Evolutionary conservation across 2,888 invertebrate species (phyloP), one percentile per base, ranked within the genome.

Genomic region (Chironomus riparius): DNA sequence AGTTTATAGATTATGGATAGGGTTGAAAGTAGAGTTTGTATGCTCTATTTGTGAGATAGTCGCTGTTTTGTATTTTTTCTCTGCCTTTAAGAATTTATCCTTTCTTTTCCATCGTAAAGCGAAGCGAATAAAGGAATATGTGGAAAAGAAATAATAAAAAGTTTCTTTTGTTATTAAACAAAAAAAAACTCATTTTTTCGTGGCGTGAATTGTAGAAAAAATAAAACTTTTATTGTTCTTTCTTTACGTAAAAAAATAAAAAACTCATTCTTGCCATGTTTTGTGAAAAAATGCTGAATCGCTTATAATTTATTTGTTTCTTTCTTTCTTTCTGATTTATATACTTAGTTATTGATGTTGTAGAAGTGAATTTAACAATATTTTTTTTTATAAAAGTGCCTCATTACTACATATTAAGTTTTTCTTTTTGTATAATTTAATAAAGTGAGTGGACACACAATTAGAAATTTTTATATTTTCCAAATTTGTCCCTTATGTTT

Each of bases 101-200:
- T 56, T 15, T 15, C 56, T 5, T 38, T 38, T 38, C 10, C 10
- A 10, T 38, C n/a, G 15, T 50, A 56, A 56, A 56, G 15, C 7
- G 56, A 7, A 18, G 7, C n/a, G 15, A 56, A 50, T 15, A 15
- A 56, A n/a, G 18, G 15, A 56, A 18, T 50, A 50, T 50, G 50
- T 50, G 50, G 28, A 13, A 62, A 18, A 62, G 62, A 62, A 61
- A 21, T 15, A 61, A 15, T 6, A 61, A 61, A 61, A 61, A 61
- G 18, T 48, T 22, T 62, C 22, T 62, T 21, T 38, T 68, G 38
- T 68, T 68, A 24, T 68, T 68, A 68, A 68, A 68, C 68, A 38
- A 68, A 38, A 50, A 50, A 18, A 21, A 65, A 68, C 68, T 68
- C 68, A 68, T 28, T 68, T 68, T 68, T 68, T 68, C 38, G 28